Base-by-base conservation (phyloP, 2,888 invertebrate genomes). In the Xylota segnis region DNA sequence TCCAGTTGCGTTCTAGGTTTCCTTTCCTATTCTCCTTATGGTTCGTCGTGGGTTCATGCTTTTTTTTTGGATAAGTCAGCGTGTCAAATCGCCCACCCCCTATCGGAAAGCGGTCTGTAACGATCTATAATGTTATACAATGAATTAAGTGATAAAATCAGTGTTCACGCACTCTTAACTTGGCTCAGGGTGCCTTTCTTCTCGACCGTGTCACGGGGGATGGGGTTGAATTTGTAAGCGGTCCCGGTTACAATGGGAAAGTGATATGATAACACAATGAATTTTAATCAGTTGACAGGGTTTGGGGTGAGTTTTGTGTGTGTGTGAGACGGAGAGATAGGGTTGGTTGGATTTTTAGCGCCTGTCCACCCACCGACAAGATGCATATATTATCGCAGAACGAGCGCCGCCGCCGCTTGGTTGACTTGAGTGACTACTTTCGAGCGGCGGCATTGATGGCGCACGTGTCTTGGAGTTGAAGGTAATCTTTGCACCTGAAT, bases 401-500 rank as follows among this genome's bases (percentile, higher is more conserved):
- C 37, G 9, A 23, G 43, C 56, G 23, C 37, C 18, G 27, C 32
- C 14, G 47, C 34, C 7, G 50, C 10, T 14, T 40, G 47, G 27
- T 75, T n/a, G n/a, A 83, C 78, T 79, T 56, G 78, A 79, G 77
- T 87, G 81, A 82, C 83, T 87, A 2, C 3, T 23, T 87, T 78
- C 79, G 68, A 54, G 37, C 45, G 32, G 37, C 45, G 32, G 34
- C 47, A 68, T 83, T 83, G 63, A 78, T 70, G 68, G 74, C 59
- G 45, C 87, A 87, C 87, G 87, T 87, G 83, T n/a, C 76, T 40
- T 10, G 10, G 54, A 71, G 63, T 70, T 65, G 45, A 87, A 88
- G 88, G 88, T 90, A 89, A 91, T 90, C 91, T 89, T 87, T 89
- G 89, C 91, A 91, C 91, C 91, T 91, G 91, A 89, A 89, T 90